Evolutionary conservation across 1,140 invertebrate genomes (phyloP), one percentile per base, ranked within the genome.

Genomic region (Geopemphigus sp.): DNA sequence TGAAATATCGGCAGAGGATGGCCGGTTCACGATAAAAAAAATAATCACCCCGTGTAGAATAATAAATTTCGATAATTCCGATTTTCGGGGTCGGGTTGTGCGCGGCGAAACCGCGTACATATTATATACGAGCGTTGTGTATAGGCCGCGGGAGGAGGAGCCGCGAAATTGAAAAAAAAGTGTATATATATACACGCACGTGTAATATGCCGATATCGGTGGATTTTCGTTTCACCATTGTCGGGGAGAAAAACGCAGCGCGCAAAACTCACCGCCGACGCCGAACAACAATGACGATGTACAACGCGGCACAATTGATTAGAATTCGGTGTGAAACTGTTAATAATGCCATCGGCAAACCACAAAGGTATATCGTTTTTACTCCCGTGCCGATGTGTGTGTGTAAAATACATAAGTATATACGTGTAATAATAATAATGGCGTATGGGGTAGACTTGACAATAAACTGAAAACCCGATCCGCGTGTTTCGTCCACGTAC

Each of bases 341-440:
- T 73, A 73, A 73, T 73, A 56, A 53, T 56, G 70, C 70, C 14
- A 73, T 73, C 70, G 70, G 70, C 70, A 56, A 57, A 73, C 70
- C 70, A 73, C 70, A 73, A 73, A 73, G 70, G 70, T 47, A 53
- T 73, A 73, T 53, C 6, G 50, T 64, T 73, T 73, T 54, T 54
- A 73, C 70, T 73, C 5, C 17, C 54, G 47, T 32, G 29, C 24
- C 24, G 50, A 29, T 53, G 70, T 50, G 17, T 57, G 14, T n/a
- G 61, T 32, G 4, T 64, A 8, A n/a, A 11, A 64, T 32, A 11
- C 12, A 22, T 50, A 15, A n/a, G 17, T 70, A 50, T 54, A 19
- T 15, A 12, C 10, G 10, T 56, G 54, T 19, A 73, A 73, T 32
- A 73, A 73, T 73, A 68, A 39, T 64, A 73, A 57, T 73, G 32